Conservation (phyloP, 2,113 vertebrate genomes). For the Pteruthius melanotis region DNA sequence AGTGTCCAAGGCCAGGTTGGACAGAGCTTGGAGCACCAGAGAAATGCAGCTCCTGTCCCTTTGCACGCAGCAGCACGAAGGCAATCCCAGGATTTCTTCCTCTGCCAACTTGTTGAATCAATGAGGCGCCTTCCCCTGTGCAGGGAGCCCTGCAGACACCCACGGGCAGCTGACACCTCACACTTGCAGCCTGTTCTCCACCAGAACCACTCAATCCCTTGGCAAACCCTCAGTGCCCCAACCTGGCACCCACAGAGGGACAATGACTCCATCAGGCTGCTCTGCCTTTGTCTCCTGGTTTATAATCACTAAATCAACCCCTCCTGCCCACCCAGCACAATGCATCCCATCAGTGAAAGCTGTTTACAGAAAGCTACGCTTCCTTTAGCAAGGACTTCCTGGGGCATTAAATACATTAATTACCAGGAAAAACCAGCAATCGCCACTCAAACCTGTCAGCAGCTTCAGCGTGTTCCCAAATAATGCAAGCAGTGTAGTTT, state of each 20-base stretch:
- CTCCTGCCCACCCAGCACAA: background rate
- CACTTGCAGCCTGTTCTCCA: rapidly evolving
- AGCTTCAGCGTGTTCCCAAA: background rate
- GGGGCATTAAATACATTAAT: background rate
- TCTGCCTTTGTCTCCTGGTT: background rate
- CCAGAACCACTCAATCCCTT: rapidly evolving
- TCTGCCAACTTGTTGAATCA: rapidly evolving
- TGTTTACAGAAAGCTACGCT: background rate
- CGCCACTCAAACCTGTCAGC: background rate
- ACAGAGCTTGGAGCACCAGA: rapidly evolving
- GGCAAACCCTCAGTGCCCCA: background rate
- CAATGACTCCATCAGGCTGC: background rate
- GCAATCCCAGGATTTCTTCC: background rate
- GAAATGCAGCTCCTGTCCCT: background rate
- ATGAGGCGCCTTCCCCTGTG: background rate
- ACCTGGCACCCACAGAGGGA: rapidly evolving
- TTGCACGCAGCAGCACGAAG: background rate
- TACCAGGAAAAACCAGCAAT: background rate
- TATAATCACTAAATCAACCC: background rate
- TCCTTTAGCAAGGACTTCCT: background rate
- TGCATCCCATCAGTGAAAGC: rapidly evolving
- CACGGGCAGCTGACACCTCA: background rate
- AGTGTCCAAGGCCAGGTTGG: background rate
- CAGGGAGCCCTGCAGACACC: background rate
- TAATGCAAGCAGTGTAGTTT: background rate